A percentile compares a stretch with the other conserved stretches of the same genome.
Evolutionary conservation across 2,797 vertebrate species (phyloP).

Genomic region (Galago senegalensis): DNA sequence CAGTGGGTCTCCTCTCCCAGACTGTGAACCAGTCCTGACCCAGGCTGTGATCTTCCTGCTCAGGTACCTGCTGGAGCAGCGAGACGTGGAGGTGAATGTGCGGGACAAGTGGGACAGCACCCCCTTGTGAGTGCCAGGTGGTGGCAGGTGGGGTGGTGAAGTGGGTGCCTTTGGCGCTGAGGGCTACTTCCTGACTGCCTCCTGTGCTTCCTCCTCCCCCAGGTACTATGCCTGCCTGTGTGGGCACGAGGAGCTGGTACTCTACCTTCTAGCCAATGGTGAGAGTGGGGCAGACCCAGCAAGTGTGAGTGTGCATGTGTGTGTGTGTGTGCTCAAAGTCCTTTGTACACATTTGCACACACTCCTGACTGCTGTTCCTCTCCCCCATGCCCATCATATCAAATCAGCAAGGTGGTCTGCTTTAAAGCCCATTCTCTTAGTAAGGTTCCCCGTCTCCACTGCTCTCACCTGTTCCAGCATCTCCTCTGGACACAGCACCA

Average conservation of each 20-base stretch:
- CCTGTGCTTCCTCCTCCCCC: neutral
- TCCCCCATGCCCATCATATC: neutral
- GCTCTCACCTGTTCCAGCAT: neutral
- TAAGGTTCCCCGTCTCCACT: neutral
- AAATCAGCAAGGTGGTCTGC: neutral
- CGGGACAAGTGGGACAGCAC: slow-evolving; percentile 99
- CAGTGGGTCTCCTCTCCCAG: neutral
- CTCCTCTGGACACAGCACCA: neutral
- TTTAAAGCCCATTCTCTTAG: neutral
- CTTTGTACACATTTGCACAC: too few relatives aligned
- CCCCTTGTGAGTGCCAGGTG: slow-evolving; percentile 93
- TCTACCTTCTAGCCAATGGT: slow-evolving; percentile 97
- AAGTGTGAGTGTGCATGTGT: too few relatives aligned
- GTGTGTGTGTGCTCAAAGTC: too few relatives aligned
- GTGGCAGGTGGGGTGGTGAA: neutral
- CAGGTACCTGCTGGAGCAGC: slow-evolving; percentile 97
- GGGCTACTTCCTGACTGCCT: neutral
- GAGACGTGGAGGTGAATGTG: slow-evolving; percentile 97
- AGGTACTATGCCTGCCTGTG: slow-evolving; percentile 99
- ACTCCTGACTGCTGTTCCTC: too few relatives aligned
- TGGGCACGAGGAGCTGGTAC: slow-evolving; percentile 97
- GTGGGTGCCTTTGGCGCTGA: neutral
- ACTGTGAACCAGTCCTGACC: neutral
- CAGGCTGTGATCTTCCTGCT: slow-evolving; percentile 70
- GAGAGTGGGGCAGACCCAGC: slow-evolving; percentile 79